phyloP scores from a whole-genome alignment of 2,888 invertebrate genomes.

The Sicus ferrugineus region DNA sequence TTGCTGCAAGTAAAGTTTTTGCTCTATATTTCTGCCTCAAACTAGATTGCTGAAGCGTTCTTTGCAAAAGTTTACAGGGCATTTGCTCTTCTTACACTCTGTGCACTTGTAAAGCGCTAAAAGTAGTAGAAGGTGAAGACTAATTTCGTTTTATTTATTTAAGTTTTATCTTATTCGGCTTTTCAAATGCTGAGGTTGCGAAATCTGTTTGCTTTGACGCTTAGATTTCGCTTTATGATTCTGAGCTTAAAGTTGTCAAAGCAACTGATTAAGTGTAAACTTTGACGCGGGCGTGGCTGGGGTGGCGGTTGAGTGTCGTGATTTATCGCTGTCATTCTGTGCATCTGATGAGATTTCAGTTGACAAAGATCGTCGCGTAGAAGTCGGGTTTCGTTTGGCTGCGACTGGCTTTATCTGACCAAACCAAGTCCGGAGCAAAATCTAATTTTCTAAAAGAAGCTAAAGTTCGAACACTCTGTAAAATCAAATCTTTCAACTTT shows the following conservation, averaged over 20 bases:
- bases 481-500: too few species aligned
- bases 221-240: background rate
- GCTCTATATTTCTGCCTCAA: too few species aligned
- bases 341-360: background rate
- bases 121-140: background rate
- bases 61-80: too few species aligned
- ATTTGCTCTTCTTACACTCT: too few species aligned
- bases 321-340: background rate
- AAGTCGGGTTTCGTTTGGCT: background rate
- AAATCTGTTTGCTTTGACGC: conserved; percentile 3
- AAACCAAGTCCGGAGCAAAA: background rate
- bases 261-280: background rate
- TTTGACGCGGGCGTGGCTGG: background rate
- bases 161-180: background rate
- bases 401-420: background rate
- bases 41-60: too few species aligned
- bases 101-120: background rate
- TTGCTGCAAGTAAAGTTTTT: too few species aligned
- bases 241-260: conserved; percentile 3
- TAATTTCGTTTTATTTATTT: background rate
- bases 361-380: background rate
- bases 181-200: background rate
- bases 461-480: too few species aligned
- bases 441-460: too few species aligned
- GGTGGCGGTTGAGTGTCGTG: background rate